Conservation (phyloP, 92 coral and sea anemone genomes). For the Siderastrea siderea region DNA sequence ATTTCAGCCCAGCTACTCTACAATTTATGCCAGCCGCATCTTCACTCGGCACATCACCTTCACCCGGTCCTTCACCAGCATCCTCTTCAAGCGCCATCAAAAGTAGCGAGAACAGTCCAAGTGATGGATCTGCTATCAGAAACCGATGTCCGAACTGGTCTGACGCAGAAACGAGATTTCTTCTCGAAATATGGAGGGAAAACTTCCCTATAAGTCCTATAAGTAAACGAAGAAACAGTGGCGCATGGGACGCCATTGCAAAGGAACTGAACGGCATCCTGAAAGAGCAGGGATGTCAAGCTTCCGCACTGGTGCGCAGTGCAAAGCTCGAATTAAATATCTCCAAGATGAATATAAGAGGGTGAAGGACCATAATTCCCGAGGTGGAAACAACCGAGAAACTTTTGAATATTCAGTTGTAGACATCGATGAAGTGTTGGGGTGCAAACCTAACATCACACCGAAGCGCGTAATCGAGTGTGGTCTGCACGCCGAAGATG, state of each 20-base stretch:
- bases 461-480: slow-evolving; percentile 30
- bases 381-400: slow-evolving; percentile 64
- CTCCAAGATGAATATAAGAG: slow-evolving; percentile 73
- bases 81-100: slow-evolving; percentile 6
- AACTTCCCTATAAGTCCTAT: slow-evolving; percentile 49
- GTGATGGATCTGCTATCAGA: slow-evolving; percentile 20
- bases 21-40: slow-evolving; percentile 22
- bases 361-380: slow-evolving; percentile 55
- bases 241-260: slow-evolving; percentile 65
- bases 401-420: slow-evolving; percentile 24
- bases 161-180: slow-evolving; percentile 56
- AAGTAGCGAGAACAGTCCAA: slow-evolving; percentile 9
- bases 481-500: slow-evolving; percentile 19
- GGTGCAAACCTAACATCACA: slow-evolving; percentile 33
- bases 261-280: slow-evolving; percentile 26
- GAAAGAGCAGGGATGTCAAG: slow-evolving; percentile 48
- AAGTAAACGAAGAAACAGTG: slow-evolving; percentile 56
- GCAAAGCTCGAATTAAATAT: slow-evolving; percentile 52
- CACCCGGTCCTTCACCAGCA: slow-evolving; percentile 2
- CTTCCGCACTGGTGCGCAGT: slow-evolving; percentile 73
- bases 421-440: slow-evolving; percentile 31
- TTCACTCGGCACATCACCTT: slow-evolving; percentile 7
- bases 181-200: slow-evolving; percentile 48
- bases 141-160: slow-evolving; percentile 44
- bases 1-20: not conserved